These are phyloP conservation scores for Apodemia duryi DNA, from an alignment of 2,888 invertebrate genomes.

Conservation along the genomic window DNA sequence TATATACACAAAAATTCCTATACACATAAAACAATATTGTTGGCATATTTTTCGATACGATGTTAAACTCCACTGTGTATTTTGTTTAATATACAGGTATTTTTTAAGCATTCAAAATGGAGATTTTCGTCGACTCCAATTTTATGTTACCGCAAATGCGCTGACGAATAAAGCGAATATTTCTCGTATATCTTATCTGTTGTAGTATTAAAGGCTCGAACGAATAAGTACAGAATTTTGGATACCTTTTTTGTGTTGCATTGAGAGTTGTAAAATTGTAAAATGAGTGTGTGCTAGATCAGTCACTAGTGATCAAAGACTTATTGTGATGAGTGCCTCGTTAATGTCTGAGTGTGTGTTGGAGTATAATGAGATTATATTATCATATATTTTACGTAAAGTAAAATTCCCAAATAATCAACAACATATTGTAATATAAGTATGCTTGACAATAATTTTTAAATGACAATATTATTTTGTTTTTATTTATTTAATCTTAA, in stretches of 20 bases:
- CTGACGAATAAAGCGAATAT: background rate
- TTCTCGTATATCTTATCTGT: background rate
- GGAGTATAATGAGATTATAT: slow-evolving; percentile 39
- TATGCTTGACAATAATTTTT: slow-evolving; percentile 9
- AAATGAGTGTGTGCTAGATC: slow-evolving; percentile 33
- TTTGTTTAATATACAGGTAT: background rate
- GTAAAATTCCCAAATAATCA: slow-evolving; percentile 18
- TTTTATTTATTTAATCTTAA: slow-evolving; percentile 46
- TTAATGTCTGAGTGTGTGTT: slow-evolving; percentile 37
- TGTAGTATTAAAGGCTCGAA: slow-evolving; percentile 37
- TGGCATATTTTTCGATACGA: no score
- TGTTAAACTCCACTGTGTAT: background rate
- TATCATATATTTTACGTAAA: slow-evolving; percentile 52
- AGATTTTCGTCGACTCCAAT: background rate
- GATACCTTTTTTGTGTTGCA: slow-evolving; percentile 47
- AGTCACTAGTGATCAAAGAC: slow-evolving; percentile 33
- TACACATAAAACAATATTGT: no score
- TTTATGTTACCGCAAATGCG: background rate
- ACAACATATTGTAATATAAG: slow-evolving; percentile 3
- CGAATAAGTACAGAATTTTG: slow-evolving; percentile 42
- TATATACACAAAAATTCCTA: no score
- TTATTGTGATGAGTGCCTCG: slow-evolving; percentile 27
- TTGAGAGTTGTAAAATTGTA: slow-evolving; percentile 26
- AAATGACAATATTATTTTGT: slow-evolving; percentile 32
- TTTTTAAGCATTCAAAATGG: background rate